Evolutionary conservation across 2,888 invertebrate species (phyloP).

Genomic region (Aphidoletes aphidimyza): DNA sequence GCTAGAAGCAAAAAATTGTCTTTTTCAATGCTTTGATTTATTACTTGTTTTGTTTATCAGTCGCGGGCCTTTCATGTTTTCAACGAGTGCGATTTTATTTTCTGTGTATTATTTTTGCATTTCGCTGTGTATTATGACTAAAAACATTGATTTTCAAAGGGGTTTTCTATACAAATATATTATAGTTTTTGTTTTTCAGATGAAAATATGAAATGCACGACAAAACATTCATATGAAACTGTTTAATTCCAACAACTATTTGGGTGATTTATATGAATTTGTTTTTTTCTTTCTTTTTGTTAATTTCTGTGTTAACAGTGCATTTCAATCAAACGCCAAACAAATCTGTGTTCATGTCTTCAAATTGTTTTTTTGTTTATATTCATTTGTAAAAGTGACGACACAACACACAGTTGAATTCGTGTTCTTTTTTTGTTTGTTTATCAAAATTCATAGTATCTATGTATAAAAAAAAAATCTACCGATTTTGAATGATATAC

Average conservation of each 20-base stretch:
- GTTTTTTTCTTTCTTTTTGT: not conserved
- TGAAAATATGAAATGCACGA: not conserved
- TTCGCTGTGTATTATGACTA: constrained; percentile 27
- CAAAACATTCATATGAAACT: not conserved
- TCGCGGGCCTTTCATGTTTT: not conserved
- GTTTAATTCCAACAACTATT: not conserved
- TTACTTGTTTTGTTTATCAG: no score
- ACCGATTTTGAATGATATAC: no score
- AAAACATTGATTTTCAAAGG: not conserved
- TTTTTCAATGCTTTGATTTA: no score
- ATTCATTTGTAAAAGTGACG: no score
- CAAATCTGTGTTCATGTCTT: not conserved
- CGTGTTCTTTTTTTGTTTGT: no score
- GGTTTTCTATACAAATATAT: not conserved
- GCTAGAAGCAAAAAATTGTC: no score
- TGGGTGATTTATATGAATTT: no score
- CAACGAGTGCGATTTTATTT: constrained; percentile 2
- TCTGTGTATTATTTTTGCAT: not conserved
- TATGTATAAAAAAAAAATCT: no score
- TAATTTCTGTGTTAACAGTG: not conserved
- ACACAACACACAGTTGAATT: no score
- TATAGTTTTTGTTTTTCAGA: not conserved
- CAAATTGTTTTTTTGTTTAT: no score
- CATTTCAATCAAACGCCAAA: not conserved
- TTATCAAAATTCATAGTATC: no score